Base-by-base conservation (phyloP, 1,140 invertebrate species). In the Procambarus virginalis region DNA sequence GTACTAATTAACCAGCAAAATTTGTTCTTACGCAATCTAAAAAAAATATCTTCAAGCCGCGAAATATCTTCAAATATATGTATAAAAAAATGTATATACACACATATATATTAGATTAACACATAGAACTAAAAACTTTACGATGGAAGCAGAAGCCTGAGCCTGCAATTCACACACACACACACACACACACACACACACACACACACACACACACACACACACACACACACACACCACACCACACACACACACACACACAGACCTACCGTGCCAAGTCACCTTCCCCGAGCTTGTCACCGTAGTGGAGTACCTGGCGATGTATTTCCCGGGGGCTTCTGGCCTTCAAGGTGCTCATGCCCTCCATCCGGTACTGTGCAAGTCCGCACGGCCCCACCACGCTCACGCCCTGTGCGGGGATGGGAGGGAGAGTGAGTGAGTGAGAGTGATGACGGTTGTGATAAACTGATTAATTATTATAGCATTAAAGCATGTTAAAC, bases 251-350 rank as follows among this genome's bases (percentile, higher is more conserved):
- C 51, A 55, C 51, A 55, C 51, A 55, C 6, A 9, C 6, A 64
- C 1, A 17, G 9, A 92, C 93, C 93, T 92, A 95, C 95, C 94
- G 97, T 96, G 92, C 97, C 97, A 97, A 97, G 91, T 96, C 95
- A 68, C 97, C 96, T 83, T 96, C 95, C 14, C 97, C 97, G 17
- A 97, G 94, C 92, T 96, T 97, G 93, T 97, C 96, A 83, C 97
- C 94, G 93, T 97, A 96, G 92, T 96, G 95, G 77, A 98, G 95
- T 92, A 96, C 95, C 91, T 97, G 96, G 91, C 96, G 94, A 8
- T 96, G 96, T 93, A 97, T 96, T 93, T 96, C 94, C 81, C 76
- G 34, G n/a, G 88, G 88, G 20, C 64, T 84, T 20, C 81, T 55
- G 2, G 88, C 68, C 58, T 84, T 89, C 49, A 89, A 75, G 10